Evolutionary conservation across 2,888 invertebrate genomes (phyloP).

Genomic region (Uropetala carovei): DNA sequence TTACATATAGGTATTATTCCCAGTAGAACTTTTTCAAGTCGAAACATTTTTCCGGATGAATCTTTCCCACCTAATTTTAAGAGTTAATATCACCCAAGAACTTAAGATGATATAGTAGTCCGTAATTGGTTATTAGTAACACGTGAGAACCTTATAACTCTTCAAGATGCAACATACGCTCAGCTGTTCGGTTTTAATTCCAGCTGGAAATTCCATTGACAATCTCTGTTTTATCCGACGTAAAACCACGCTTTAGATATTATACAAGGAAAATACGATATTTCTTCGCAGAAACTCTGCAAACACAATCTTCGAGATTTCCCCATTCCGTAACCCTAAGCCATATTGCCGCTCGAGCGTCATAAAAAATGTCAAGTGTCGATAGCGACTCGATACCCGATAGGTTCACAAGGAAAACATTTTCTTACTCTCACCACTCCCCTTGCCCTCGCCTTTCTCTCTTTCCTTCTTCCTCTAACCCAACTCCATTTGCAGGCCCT

Average conservation of each 20-base stretch:
- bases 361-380: slow-evolving; percentile 50
- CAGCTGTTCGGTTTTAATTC: too few relatives aligned
- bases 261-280: neutral
- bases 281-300: neutral
- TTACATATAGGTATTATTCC: too few relatives aligned
- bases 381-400: slow-evolving; percentile 57
- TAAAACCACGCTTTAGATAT: neutral
- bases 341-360: slow-evolving; percentile 24
- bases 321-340: slow-evolving; percentile 29
- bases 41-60: too few relatives aligned
- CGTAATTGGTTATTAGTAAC: too few relatives aligned
- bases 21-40: too few relatives aligned
- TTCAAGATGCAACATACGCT: too few relatives aligned
- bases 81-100: too few relatives aligned
- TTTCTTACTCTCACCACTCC: slow-evolving; percentile 30
- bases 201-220: too few relatives aligned
- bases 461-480: neutral
- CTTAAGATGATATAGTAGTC: too few relatives aligned
- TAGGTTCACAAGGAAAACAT: slow-evolving; percentile 52
- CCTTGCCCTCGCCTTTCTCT: neutral
- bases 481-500: neutral
- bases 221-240: neutral
- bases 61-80: too few relatives aligned
- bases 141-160: too few relatives aligned
- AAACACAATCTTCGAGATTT: slow-evolving; percentile 18